Evolutionary conservation across 2,797 vertebrate genomes (phyloP).

Genomic region (Tapera naevia): DNA sequence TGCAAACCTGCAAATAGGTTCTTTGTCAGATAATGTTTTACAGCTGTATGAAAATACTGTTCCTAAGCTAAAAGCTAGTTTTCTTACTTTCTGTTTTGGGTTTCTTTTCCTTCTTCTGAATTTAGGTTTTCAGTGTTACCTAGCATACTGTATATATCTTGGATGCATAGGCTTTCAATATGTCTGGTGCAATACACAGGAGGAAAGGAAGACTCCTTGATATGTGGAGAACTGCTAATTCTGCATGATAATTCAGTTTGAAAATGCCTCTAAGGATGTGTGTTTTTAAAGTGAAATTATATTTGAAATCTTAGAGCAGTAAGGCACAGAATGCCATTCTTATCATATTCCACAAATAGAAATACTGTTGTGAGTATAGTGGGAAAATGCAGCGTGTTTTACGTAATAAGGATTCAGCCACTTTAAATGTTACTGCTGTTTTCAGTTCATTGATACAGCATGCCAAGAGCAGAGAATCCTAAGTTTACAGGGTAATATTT

Average conservation of each 20-base stretch:
- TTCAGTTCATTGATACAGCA: slow-evolving; percentile 11
- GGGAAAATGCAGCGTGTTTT: slow-evolving; percentile 64
- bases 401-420: slow-evolving; percentile 53
- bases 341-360: slow-evolving; percentile 22
- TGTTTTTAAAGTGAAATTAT: background rate
- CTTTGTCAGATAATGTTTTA: background rate
- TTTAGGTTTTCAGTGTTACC: slow-evolving; percentile 2
- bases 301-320: slow-evolving; percentile 4
- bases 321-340: slow-evolving; percentile 2
- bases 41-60: slow-evolving; percentile 9
- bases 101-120: background rate
- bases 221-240: slow-evolving; percentile 14
- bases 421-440: slow-evolving; percentile 24
- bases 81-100: background rate
- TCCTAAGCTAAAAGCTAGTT: slow-evolving; percentile 4
- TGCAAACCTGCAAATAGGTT: slow-evolving; percentile 26
- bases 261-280: background rate
- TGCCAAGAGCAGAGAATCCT: background rate
- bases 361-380: slow-evolving; percentile 2
- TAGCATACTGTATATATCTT: background rate
- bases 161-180: slow-evolving; percentile 16
- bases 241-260: background rate
- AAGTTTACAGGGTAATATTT: background rate
- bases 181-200: slow-evolving; percentile 20
- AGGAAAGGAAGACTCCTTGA: slow-evolving; percentile 14